A percentile compares a stretch with the other conserved stretches of the same genome.
These are phyloP conservation scores for Harmothoe impar DNA, from an alignment of 2,888 invertebrate genomes.

Conservation along the genomic window DNA sequence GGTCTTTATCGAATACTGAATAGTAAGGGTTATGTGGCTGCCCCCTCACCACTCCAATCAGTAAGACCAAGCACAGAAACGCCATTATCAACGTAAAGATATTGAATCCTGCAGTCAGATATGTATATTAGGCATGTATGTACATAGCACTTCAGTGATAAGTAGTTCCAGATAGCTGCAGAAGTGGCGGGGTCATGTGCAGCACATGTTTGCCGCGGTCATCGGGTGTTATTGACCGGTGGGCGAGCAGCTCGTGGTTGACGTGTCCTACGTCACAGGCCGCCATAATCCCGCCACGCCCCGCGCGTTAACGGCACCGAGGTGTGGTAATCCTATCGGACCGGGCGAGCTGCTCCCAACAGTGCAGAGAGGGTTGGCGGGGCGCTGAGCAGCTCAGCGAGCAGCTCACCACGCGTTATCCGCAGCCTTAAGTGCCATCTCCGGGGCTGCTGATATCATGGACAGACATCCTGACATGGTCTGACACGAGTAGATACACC, in stretches of 20 bases:
- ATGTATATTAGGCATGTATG: no score
- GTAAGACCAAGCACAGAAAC: background rate
- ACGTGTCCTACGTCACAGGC: background rate
- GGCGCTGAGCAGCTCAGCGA: background rate
- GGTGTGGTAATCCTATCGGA: background rate
- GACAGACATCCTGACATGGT: background rate
- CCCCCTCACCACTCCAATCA: background rate
- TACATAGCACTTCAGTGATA: background rate
- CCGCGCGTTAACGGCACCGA: background rate
- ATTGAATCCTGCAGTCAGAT: background rate
- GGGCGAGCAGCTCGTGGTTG: background rate
- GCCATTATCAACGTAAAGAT: no score
- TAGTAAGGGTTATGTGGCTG: background rate
- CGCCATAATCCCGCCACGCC: conserved; percentile 14
- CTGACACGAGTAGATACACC: background rate
- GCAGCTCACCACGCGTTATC: background rate
- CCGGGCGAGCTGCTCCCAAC: background rate
- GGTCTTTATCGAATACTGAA: background rate
- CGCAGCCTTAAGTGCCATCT: background rate
- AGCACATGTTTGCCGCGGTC: background rate
- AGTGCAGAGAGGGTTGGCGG: background rate
- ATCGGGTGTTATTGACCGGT: background rate
- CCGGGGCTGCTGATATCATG: background rate
- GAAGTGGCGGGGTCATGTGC: background rate
- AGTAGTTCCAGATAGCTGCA: background rate